These are phyloP conservation scores for Dicrostonyx torquatus DNA, from an alignment of 2,797 vertebrate species.

Conservation along the genomic window DNA sequence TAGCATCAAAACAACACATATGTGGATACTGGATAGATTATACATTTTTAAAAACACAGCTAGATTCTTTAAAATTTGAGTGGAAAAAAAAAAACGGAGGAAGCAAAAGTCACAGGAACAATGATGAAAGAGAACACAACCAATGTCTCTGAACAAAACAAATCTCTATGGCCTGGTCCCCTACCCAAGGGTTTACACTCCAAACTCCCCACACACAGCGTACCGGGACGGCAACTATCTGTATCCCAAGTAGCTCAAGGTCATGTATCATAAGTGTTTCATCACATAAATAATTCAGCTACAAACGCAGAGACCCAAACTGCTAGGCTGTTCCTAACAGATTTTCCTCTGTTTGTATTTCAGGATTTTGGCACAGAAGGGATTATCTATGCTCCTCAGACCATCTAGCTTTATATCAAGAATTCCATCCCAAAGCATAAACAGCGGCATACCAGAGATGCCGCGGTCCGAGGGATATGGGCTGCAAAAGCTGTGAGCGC, in stretches of 20 bases:
- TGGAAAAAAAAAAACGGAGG: background rate
- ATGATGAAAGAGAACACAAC: slow-evolving; percentile 53
- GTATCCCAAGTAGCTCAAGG: background rate
- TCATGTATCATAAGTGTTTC: slow-evolving; percentile 39
- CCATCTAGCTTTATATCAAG: slow-evolving; percentile 36
- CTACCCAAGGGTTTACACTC: background rate
- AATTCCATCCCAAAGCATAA: slow-evolving; percentile 26
- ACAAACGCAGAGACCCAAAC: background rate
- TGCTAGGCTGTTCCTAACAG: slow-evolving; percentile 37
- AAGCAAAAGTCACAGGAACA: background rate
- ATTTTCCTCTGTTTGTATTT: slow-evolving; percentile 60
- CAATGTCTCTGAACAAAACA: slow-evolving; percentile 13
- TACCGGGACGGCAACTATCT: background rate
- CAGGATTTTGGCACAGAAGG: slow-evolving; percentile 66
- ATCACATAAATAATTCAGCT: slow-evolving; percentile 54
- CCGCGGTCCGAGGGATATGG: slow-evolving; percentile 59
- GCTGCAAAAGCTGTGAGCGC: slow-evolving; percentile 37
- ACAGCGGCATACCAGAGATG: background rate
- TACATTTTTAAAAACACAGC: background rate
- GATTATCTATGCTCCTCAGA: slow-evolving; percentile 53
- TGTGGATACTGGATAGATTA: background rate
- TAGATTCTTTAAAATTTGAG: background rate
- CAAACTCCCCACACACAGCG: background rate
- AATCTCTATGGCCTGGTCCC: background rate
- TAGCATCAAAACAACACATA: background rate